phyloP scores from a whole-genome alignment of 2,797 vertebrate species.

The Lerista edwardsae region DNA sequence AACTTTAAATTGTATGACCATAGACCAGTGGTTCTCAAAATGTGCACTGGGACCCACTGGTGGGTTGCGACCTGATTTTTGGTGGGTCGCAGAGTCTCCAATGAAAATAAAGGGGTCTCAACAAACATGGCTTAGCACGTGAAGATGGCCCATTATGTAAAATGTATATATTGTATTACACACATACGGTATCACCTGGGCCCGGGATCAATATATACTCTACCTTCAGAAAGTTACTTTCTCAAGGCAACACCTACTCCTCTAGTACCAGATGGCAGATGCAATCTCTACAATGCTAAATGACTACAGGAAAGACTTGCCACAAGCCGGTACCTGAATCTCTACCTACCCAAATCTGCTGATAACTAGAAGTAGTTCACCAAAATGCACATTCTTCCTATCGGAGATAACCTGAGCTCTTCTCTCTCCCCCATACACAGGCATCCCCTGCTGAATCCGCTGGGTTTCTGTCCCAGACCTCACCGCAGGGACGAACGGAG shows the following conservation, averaged over 20 bases:
- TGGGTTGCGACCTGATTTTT: no score
- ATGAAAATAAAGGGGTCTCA: background rate
- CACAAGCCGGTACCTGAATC: background rate
- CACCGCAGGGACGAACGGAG: no score
- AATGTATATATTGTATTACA: no score
- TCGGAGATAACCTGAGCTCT: background rate
- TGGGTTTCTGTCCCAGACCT: no score
- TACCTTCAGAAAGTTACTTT: rapidly evolving
- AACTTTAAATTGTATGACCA: background rate
- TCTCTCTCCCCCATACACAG: background rate
- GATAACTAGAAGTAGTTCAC: background rate
- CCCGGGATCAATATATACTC: no score
- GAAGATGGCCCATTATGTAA: background rate
- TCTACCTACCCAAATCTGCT: background rate
- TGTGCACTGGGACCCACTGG: no score
- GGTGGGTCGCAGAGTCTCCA: no score
- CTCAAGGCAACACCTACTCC: background rate
- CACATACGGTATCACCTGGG: background rate
- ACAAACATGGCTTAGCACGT: background rate
- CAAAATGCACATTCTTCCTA: background rate
- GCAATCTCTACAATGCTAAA: background rate
- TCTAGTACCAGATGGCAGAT: background rate
- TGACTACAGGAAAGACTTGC: background rate
- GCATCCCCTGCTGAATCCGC: no score
- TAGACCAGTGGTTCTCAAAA: background rate